Conservation (phyloP, 2,797 vertebrate genomes). For the Eremophila alpestris region DNA sequence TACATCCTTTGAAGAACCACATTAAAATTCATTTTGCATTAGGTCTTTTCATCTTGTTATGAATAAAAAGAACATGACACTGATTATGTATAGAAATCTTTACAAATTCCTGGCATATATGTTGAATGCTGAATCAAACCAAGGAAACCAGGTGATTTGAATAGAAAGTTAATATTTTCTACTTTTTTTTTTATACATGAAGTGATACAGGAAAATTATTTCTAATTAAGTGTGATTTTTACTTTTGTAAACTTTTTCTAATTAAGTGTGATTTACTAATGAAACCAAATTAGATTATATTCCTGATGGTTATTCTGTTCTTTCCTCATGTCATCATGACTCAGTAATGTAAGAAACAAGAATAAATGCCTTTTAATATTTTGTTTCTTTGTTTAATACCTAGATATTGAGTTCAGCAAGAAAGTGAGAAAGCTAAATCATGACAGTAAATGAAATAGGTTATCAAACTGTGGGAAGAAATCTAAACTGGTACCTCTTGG, state of each 20-base stretch:
- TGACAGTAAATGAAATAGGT: background rate
- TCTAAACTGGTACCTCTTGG: background rate
- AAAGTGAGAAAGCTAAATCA: background rate
- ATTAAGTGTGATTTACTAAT: background rate
- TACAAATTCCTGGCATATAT: background rate
- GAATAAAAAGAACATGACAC: background rate
- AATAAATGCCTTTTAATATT: background rate
- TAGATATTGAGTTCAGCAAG: background rate
- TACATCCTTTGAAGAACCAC: background rate
- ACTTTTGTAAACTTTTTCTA: background rate
- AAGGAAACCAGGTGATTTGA: background rate
- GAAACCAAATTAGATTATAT: background rate
- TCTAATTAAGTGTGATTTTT: background rate
- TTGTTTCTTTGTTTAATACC: background rate
- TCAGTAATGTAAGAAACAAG: background rate
- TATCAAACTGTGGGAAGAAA: background rate
- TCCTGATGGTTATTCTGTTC: background rate
- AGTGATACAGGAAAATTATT: background rate
- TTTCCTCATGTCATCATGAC: background rate
- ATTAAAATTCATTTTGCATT: slow-evolving; percentile 24
- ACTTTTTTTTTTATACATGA: background rate
- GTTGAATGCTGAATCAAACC: background rate
- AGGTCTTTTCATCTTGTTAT: background rate
- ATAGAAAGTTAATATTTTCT: background rate
- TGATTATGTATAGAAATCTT: background rate